Evolutionary conservation across 2,797 vertebrate species (phyloP).

Genomic region (Scleropages formosus): DNA sequence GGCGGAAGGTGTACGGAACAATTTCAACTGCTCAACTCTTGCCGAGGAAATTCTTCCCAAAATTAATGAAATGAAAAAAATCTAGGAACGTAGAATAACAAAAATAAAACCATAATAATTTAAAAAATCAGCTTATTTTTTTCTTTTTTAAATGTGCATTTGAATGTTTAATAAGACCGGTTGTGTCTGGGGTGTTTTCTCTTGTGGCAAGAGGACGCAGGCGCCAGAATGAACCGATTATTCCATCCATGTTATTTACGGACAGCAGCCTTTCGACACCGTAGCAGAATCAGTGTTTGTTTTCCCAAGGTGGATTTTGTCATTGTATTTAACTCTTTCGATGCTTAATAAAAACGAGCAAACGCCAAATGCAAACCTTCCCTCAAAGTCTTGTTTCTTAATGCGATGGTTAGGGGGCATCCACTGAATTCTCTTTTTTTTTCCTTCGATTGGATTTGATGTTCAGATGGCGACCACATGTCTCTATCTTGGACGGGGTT

Average conservation of each 20-base stretch:
- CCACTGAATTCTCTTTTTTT: too few species aligned
- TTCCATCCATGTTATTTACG: constrained; percentile 26
- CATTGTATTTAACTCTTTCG: constrained; percentile 72
- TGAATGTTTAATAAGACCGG: constrained; percentile 58
- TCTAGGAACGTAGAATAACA: constrained; percentile 64
- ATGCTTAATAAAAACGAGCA: constrained; percentile 71
- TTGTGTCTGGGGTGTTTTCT: constrained; percentile 60
- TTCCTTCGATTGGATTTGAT: too few species aligned
- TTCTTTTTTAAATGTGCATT: constrained; percentile 60
- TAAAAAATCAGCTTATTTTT: constrained; percentile 65
- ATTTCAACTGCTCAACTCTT: constrained; percentile 29
- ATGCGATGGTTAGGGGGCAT: too few species aligned
- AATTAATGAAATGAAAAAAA: constrained; percentile 61
- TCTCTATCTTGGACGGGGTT: too few species aligned
- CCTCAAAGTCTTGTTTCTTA: neutral
- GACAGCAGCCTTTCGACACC: constrained; percentile 14
- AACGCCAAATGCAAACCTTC: constrained; percentile 37
- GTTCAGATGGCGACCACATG: too few species aligned
- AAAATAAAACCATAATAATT: constrained; percentile 47
- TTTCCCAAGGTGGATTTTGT: constrained; percentile 67
- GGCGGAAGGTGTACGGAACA: neutral
- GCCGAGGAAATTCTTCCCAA: constrained; percentile 58
- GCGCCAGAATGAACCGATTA: neutral
- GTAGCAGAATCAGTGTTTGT: constrained; percentile 62
- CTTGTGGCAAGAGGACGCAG: constrained; percentile 4